Percentiles rank a stretch among this genome's conserved stretches.
Conservation (phyloP, 2,888 invertebrate species). For the Carabus problematicus region DNA sequence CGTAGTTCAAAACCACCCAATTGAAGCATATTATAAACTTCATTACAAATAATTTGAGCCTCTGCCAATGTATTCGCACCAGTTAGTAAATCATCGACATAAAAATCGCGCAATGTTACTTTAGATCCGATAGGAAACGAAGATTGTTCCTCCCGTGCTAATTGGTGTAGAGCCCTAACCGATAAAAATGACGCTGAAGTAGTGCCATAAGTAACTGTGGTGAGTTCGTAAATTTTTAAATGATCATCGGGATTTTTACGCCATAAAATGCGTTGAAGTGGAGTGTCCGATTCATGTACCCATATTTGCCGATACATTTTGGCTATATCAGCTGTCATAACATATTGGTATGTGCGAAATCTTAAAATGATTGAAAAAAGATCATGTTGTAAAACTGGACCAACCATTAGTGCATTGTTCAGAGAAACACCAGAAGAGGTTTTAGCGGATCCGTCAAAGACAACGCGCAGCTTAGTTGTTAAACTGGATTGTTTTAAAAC, state of each 20-base stretch:
- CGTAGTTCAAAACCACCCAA: too few species aligned
- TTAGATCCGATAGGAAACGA: slow-evolving; percentile 33
- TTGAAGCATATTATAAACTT: too few species aligned
- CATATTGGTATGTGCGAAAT: slow-evolving; percentile 40
- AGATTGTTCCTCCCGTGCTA: slow-evolving; percentile 35
- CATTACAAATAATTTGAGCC: too few species aligned
- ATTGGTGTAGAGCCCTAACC: slow-evolving; percentile 31
- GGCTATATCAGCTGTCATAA: slow-evolving; percentile 42
- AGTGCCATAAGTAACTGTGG: too few species aligned
- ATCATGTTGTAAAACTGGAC: slow-evolving; percentile 36
- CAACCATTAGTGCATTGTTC: slow-evolving; percentile 6
- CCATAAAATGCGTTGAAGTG: slow-evolving; percentile 36
- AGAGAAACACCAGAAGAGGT: slow-evolving; percentile 12
- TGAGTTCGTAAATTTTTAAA: slow-evolving; percentile 13
- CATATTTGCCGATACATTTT: slow-evolving; percentile 44
- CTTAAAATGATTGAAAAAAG: slow-evolving; percentile 39
- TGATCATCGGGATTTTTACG: neutral
- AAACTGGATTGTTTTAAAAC: slow-evolving; percentile 26
- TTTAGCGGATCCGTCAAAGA: slow-evolving; percentile 27
- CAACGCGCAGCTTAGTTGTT: slow-evolving; percentile 27
- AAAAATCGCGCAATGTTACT: too few species aligned
- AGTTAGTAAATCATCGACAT: too few species aligned
- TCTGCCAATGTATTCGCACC: too few species aligned
- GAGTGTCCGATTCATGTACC: slow-evolving; percentile 33
- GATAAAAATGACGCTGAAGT: slow-evolving; percentile 31